Evolutionary conservation across 2,113 vertebrate genomes (phyloP).

Genomic region (Sus scrofa): T2T-Sscrofa CM000826.6:95556501-95557000

Average conservation of each 20-base stretch:
- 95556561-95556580: accelerated
- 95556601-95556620: neutral
- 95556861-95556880: neutral
- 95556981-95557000: neutral
- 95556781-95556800: neutral
- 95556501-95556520: neutral
- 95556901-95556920: neutral
- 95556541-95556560: neutral
- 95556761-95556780: neutral
- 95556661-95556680: neutral
- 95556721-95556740: neutral
- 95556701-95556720: accelerated
- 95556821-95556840: neutral
- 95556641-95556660: neutral
- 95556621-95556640: neutral
- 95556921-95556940: neutral
- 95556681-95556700: neutral
- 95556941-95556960: neutral
- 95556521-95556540: neutral
- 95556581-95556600: neutral
- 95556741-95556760: neutral
- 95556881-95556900: neutral
- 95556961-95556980: neutral
- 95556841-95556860: neutral
- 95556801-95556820: neutral